phyloP scores from a whole-genome alignment of 2,888 invertebrate genomes.

The Caenorhabditis becei region DNA sequence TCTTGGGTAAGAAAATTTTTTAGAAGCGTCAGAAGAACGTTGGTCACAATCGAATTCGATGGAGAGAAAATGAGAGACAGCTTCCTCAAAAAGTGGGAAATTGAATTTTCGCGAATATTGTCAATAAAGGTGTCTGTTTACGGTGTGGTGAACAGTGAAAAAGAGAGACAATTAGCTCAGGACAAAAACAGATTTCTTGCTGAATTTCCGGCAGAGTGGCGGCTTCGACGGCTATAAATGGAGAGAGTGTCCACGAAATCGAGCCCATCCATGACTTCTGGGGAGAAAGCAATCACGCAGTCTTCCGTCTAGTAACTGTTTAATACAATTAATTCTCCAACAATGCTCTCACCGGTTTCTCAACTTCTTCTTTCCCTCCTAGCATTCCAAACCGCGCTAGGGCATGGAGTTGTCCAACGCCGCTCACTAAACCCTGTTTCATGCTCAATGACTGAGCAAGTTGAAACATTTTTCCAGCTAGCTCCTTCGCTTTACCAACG shows the following conservation, averaged over 20 bases:
- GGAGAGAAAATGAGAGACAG: background rate
- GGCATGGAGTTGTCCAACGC: conserved; percentile 71
- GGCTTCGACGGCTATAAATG: conserved; percentile 49
- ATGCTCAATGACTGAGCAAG: conserved; percentile 71
- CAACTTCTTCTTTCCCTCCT: conserved; percentile 19
- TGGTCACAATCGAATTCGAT: background rate
- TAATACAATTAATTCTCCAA: background rate
- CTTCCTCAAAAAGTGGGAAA: background rate
- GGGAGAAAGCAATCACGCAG: conserved; percentile 43
- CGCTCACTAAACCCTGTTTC: conserved; percentile 67
- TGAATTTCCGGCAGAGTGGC: conserved; percentile 52
- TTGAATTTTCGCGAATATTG: conserved; percentile 8
- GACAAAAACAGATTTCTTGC: conserved; percentile 53
- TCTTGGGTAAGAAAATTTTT: background rate
- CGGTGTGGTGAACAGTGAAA: background rate
- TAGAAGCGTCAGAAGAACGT: background rate
- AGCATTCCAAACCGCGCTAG: conserved; percentile 68
- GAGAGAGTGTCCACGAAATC: conserved; percentile 59
- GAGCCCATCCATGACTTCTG: conserved; percentile 55
- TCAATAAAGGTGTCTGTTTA: background rate
- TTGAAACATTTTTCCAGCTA: conserved; percentile 73
- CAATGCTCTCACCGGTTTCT: background rate
- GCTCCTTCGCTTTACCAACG: conserved; percentile 70
- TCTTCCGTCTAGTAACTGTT: background rate
- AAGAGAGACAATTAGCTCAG: background rate